phyloP scores from a whole-genome alignment of 1,140 invertebrate species.

The Cryptotermes secundus region DNA sequence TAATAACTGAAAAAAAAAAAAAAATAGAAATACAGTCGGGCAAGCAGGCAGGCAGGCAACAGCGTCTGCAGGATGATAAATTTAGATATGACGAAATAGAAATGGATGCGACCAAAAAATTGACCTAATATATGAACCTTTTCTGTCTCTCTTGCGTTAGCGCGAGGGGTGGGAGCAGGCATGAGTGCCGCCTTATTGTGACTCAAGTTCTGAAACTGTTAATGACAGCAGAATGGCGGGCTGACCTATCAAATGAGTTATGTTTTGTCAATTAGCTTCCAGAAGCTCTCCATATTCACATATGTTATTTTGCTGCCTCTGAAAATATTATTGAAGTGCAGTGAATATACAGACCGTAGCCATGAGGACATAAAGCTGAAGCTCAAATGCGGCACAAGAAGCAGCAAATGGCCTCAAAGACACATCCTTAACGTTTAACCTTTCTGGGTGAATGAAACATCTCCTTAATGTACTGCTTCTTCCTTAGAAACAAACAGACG shows the following conservation, averaged over 20 bases:
- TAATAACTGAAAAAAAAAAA: neutral
- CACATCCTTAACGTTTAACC: no score
- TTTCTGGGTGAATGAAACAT: no score
- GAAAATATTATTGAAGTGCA: neutral
- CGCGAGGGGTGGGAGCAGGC: neutral
- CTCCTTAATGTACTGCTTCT: no score
- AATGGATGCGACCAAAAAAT: constrained; percentile 23
- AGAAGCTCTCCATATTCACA: neutral
- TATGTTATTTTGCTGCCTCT: neutral
- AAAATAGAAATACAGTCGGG: neutral
- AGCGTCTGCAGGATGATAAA: constrained; percentile 12
- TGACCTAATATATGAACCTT: constrained; percentile 22
- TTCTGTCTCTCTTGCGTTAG: neutral
- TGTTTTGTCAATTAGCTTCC: constrained; percentile 11
- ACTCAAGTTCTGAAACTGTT: neutral
- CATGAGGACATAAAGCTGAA: neutral
- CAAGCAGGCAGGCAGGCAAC: neutral
- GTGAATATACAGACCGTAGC: neutral
- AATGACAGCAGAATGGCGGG: constrained; percentile 13
- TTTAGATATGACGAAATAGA: constrained; percentile 28
- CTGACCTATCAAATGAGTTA: constrained; percentile 19
- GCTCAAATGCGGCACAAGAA: no score
- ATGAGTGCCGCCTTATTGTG: neutral
- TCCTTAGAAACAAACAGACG: no score
- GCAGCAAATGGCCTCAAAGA: no score